Evolutionary conservation across 2,797 vertebrate species (phyloP).

Genomic region (Silurus lanzhouensis): DNA sequence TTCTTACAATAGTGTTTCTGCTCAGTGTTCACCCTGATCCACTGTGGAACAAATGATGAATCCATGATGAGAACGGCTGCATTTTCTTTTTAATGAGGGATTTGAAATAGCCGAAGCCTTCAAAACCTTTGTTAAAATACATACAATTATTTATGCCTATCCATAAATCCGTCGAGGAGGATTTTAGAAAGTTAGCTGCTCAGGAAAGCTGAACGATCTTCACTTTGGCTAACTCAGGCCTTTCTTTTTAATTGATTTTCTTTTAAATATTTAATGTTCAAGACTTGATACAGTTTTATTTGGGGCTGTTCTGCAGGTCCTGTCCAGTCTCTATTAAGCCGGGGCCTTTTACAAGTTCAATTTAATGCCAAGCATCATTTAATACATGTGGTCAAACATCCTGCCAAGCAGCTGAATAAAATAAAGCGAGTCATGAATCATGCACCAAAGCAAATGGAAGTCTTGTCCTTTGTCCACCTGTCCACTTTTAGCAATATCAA

Average conservation of each 20-base stretch:
- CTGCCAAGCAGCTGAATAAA: not conserved
- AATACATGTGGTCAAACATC: not conserved
- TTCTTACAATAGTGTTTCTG: constrained; percentile 1
- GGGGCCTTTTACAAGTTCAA: not conserved
- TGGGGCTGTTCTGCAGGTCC: not conserved
- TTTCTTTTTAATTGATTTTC: constrained; percentile 25
- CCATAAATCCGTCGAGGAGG: constrained; percentile 22
- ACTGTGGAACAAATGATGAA: constrained; percentile 15
- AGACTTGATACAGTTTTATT: not conserved
- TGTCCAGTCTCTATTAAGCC: not conserved
- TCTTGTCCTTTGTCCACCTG: not conserved
- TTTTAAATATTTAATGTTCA: not conserved
- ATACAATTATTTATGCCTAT: constrained; percentile 20
- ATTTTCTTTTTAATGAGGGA: constrained; percentile 18
- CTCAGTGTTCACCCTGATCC: constrained; percentile 23
- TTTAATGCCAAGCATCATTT: not conserved
- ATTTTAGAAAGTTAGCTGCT: constrained; percentile 11
- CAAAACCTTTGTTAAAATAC: not conserved
- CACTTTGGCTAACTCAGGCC: not conserved
- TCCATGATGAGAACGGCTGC: not conserved
- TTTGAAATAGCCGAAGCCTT: constrained; percentile 8
- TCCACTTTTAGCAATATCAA: not conserved
- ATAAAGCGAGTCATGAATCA: not conserved
- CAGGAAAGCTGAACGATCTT: not conserved
- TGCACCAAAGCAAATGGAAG: not conserved